Evolutionary conservation across 1,140 invertebrate species (phyloP).

Genomic region (Drosophila chauvacae): DNA sequence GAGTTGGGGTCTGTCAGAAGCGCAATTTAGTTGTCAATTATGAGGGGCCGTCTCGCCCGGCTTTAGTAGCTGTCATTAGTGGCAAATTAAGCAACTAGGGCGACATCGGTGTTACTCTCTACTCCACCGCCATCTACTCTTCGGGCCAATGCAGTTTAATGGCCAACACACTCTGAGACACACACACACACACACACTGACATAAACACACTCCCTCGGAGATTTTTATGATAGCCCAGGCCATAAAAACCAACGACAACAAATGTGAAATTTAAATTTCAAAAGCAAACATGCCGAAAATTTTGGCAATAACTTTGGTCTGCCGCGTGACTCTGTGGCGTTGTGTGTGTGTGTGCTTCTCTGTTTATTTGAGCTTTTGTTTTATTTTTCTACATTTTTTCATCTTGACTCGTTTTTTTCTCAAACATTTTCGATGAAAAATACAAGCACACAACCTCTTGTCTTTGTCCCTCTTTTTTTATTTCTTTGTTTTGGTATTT

Average conservation of each 20-base stretch:
- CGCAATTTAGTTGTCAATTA: conserved; percentile 82
- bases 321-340: conserved; percentile 43
- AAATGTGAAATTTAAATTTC: conserved; percentile 81
- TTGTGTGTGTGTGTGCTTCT: conserved; percentile 18
- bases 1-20: conserved; percentile 59
- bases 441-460: conserved; percentile 29
- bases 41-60: conserved; percentile 29
- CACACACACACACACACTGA: conserved; percentile 36
- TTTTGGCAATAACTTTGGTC: conserved; percentile 78
- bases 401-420: conserved; percentile 57
- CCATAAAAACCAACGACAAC: conserved; percentile 68
- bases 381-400: conserved; percentile 56
- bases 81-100: conserved; percentile 58
- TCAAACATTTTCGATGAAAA: conserved; percentile 64
- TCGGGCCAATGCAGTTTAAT: conserved; percentile 68
- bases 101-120: conserved; percentile 16
- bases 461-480: conserved; percentile 15
- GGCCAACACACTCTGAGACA: conserved; percentile 50
- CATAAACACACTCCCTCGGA: conserved; percentile 14
- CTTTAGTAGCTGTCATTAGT: conserved; percentile 47
- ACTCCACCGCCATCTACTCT: conserved; percentile 5
- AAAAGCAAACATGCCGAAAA: conserved; percentile 82
- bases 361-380: conserved; percentile 36
- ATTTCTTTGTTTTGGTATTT: conserved; percentile 21
- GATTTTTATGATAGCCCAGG: conserved; percentile 72